These are phyloP conservation scores for Mormyrus lacerda DNA, from an alignment of 2,113 vertebrate species.

Conservation along the genomic window DNA sequence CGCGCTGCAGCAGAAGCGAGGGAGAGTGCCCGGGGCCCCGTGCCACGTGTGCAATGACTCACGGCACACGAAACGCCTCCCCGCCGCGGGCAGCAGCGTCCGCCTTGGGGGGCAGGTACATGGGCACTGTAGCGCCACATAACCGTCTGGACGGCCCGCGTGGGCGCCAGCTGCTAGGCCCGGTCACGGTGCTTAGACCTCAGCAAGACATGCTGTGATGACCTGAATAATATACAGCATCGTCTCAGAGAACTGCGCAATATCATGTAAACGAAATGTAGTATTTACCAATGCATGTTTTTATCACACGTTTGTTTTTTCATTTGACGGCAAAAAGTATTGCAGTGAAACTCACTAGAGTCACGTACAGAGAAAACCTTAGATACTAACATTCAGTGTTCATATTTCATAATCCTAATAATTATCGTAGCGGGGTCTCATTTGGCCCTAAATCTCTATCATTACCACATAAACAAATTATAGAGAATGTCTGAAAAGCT, in stretches of 20 bases:
- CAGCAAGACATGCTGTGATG: background rate
- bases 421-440: background rate
- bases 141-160: background rate
- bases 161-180: slow-evolving; percentile 1
- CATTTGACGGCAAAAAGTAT: background rate
- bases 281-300: background rate
- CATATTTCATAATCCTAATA: background rate
- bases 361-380: background rate
- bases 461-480: background rate
- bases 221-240: background rate
- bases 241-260: background rate
- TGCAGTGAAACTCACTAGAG: background rate
- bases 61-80: background rate
- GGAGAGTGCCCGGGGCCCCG: background rate
- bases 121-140: slow-evolving; percentile 12
- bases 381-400: background rate
- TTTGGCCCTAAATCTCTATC: background rate
- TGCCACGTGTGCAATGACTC: slow-evolving; percentile 12
- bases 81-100: background rate
- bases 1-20: background rate
- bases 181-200: background rate
- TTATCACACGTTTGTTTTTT: background rate
- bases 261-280: background rate
- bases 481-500: background rate
- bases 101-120: slow-evolving; percentile 10